A percentile compares a stretch with the other conserved stretches of the same genome.
Conservation (phyloP, 2,113 vertebrate species). For the Dryoscopus gambensis region DNA sequence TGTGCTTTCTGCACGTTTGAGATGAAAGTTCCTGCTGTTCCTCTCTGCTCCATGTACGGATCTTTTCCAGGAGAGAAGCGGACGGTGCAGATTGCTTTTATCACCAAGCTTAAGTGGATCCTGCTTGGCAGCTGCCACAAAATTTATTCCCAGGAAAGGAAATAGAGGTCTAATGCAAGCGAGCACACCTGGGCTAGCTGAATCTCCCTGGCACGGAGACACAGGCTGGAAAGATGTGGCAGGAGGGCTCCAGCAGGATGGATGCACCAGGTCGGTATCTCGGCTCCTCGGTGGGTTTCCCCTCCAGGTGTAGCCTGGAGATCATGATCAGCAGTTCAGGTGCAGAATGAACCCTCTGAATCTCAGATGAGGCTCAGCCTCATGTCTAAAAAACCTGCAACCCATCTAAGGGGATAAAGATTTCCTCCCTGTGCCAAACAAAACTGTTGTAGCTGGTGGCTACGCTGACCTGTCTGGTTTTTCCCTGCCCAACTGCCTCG, state of each 20-base stretch:
- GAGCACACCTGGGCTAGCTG: background rate
- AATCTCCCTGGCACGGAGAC: background rate
- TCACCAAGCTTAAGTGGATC: background rate
- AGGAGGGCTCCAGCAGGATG: background rate
- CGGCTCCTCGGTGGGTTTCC: fast-evolving
- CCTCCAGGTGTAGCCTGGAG: background rate
- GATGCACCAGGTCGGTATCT: background rate
- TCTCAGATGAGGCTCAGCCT: background rate
- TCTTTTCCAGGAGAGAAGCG: background rate
- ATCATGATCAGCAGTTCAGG: background rate
- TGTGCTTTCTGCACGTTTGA: background rate
- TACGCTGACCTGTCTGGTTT: fast-evolving
- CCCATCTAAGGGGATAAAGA: background rate
- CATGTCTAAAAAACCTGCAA: background rate
- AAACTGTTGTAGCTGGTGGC: background rate
- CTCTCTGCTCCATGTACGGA: fast-evolving
- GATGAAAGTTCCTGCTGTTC: background rate
- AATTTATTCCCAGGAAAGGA: background rate
- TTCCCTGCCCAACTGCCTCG: background rate
- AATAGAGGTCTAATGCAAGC: background rate
- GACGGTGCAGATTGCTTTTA: background rate
- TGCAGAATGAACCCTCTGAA: background rate
- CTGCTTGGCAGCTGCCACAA: background rate
- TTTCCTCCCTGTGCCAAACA: background rate
- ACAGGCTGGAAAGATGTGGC: background rate